Evolutionary conservation across 1,140 invertebrate species (phyloP), one percentile per base, ranked within the genome.

Genomic region (Drosophila athabasca): DNA sequence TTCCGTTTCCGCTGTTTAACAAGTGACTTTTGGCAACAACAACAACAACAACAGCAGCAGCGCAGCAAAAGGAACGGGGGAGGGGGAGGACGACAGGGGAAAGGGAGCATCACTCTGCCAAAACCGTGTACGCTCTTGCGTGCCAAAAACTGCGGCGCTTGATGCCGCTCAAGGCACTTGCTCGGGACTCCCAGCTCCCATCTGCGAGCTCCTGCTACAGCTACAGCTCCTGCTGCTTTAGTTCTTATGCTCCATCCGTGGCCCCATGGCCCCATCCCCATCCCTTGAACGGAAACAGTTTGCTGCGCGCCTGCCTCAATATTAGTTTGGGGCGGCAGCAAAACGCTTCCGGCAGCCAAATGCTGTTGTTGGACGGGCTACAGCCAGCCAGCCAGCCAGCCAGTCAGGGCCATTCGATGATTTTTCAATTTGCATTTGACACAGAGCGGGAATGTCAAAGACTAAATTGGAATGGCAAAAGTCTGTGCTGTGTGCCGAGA

Each of bases 371-470:
- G 82, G 35, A 39, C 35, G 11, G 13, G 71, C 64, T 69, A 70
- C 75, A 19, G 17, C 1, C 24, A 26, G 24, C 24, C 62, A 54
- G 67, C 71, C 49, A 46, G 60, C 17, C 24, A 26, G 24, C 24
- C 62, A 54, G 67, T 71, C 53, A 46, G 60, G 53, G 59, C 62
- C 49, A 71, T 75, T 62, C 82, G 74, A 87, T 82, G 82, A 87
- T 87, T 87, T 87, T 87, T 87, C 82, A 87, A 87, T 87, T 87
- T 87, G 82, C 82, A 87, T 87, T 77, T 71, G 82, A 87, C 82
- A 87, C 65, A 87, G 69, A 71, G 78, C 59, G 60, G 61, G 60
- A 66, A 87, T 87, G 82, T 87, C 82, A 87, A 87, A 87, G 77
- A 82, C 57, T 79, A 87, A 87, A 87, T 87, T 87, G 82, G 82